Evolutionary conservation across 2,113 vertebrate species (phyloP), one percentile per base, ranked within the genome.

Genomic region (Cavia porcellus): DNA sequence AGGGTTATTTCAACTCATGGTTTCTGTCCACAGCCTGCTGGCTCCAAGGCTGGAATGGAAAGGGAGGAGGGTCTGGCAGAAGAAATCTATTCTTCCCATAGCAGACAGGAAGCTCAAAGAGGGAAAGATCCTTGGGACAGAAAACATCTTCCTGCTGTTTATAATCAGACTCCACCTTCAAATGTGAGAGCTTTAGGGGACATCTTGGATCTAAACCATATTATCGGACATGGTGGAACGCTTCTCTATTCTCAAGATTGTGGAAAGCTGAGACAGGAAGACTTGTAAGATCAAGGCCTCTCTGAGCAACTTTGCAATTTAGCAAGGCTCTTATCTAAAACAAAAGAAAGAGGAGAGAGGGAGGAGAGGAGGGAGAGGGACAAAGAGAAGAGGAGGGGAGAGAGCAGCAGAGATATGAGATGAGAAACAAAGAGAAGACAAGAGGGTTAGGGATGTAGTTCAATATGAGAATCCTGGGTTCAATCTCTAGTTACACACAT

Each of bases 341-440:
- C 38, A 38, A 38, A 38, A 15, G 35, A 35, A 17, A 72, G n/a
- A 17, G 19, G 8, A 4, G 19, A 61, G n/a, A 9, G 7, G 3
- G 30, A 30, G 14, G 11, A 12, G 8, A 32, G 30, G 4, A 3
- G 17, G 19, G 1, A 4, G 20, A 59, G 28, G 4, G 3, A 35
- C 32, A 59, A 5, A 20, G 77, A 55, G 47, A 28, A 5, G 30
- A 32, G 9, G 15, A 9, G 30, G 35, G 30, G 4, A 8, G 12
- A 20, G 47, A 14, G 17, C 25, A 79, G 5, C 17, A 2, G 14
- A 47, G 30, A 32, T 8, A 28, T 50, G 7, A 15, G 75, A 3
- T 32, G 24, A 7, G 19, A 22, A 70, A 12, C 11, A 25, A 79
- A 30, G 45, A 30, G 47, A 10, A 45, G 17, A 79, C 11, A 30